A percentile compares a stretch with the other conserved stretches of the same genome.
Conservation (phyloP, 2,113 vertebrate species). For the Morone saxatilis region DNA sequence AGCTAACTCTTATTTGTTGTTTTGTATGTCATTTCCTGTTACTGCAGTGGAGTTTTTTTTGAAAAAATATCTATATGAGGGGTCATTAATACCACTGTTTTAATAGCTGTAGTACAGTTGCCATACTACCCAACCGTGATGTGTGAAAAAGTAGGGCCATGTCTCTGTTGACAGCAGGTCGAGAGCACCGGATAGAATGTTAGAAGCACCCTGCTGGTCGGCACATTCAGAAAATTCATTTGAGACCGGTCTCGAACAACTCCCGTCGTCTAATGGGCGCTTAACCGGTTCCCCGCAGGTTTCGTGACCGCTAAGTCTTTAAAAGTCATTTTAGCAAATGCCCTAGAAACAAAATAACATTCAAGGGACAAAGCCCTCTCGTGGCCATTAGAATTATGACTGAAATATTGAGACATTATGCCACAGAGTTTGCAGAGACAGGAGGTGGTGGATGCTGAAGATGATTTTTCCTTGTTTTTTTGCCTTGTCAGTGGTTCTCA, state of each 20-base stretch:
- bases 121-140: background rate
- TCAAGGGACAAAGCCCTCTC: background rate
- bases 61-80: slow-evolving; percentile 13
- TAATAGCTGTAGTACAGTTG: background rate
- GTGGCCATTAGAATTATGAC: background rate
- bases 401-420: background rate
- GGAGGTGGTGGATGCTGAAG: too few species aligned
- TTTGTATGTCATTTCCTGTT: slow-evolving; percentile 51
- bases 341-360: too few species aligned
- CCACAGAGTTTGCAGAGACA: background rate
- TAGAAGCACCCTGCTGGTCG: background rate
- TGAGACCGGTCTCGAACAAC: background rate
- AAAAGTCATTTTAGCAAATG: too few species aligned
- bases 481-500: too few species aligned
- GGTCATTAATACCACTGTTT: slow-evolving; percentile 22
- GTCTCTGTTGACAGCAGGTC: background rate
- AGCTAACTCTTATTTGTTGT: slow-evolving; percentile 38
- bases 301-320: too few species aligned
- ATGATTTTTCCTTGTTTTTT: too few species aligned
- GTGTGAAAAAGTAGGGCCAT: background rate
- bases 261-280: background rate
- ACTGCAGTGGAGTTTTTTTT: slow-evolving; percentile 37
- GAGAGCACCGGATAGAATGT: background rate
- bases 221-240: background rate
- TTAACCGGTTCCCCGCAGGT: too few species aligned